A percentile compares a stretch with the other conserved stretches of the same genome.
Evolutionary conservation across 2,113 vertebrate species (phyloP).

Genomic region (Cephalopholis sonnerati): DNA sequence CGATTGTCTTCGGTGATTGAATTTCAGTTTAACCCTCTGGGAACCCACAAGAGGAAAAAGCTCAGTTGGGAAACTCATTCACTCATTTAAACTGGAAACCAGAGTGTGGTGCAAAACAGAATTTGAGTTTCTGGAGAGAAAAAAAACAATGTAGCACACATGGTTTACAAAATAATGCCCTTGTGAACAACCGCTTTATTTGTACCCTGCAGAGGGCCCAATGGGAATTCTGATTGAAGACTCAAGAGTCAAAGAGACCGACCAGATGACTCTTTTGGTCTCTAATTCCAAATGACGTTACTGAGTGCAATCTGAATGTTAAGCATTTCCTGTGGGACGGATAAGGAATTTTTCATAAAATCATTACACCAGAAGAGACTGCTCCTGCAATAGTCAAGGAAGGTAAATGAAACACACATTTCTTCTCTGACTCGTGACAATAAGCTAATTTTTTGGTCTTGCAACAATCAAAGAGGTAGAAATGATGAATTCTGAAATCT

Average conservation of each 20-base stretch:
- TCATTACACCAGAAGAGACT: slow-evolving; percentile 12
- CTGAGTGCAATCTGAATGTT: slow-evolving; percentile 32
- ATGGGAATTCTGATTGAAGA: slow-evolving; percentile 32
- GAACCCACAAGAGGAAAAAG: slow-evolving; percentile 35
- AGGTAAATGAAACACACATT: slow-evolving; percentile 8
- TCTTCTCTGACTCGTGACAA: neutral
- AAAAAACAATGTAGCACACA: slow-evolving; percentile 5
- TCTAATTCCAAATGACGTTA: slow-evolving; percentile 41
- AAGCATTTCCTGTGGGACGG: slow-evolving; percentile 34
- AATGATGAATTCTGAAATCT: neutral
- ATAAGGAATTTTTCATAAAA: slow-evolving; percentile 25
- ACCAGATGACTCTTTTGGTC: slow-evolving; percentile 26
- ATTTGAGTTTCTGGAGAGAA: neutral
- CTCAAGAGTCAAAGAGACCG: slow-evolving; percentile 19
- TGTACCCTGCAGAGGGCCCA: neutral
- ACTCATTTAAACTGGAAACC: slow-evolving; percentile 41
- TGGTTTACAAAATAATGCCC: slow-evolving; percentile 17
- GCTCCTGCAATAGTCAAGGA: slow-evolving; percentile 13
- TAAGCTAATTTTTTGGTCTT: neutral
- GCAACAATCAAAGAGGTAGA: neutral
- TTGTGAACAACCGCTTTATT: slow-evolving; percentile 21
- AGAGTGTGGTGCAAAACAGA: slow-evolving; percentile 17
- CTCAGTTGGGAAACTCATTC: slow-evolving; percentile 38
- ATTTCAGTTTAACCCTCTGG: slow-evolving; percentile 65
- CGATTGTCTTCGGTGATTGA: slow-evolving; percentile 76